These are phyloP conservation scores for Xenotilapia flavipinnis DNA, from an alignment of 2,113 vertebrate genomes.

Conservation along the genomic window DNA sequence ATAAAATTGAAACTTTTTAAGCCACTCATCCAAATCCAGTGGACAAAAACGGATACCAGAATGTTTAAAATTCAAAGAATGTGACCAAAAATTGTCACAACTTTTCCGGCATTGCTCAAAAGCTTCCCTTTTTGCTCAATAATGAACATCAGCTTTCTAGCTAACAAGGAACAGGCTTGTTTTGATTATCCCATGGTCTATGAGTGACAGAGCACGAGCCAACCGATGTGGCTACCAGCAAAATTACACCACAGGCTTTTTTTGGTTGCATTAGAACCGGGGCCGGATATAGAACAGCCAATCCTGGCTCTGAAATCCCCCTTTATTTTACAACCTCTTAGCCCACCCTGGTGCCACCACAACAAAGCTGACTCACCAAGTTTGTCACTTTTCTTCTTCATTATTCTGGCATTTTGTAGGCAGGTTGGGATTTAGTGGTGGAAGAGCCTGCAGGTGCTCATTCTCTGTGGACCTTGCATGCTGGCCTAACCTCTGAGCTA, in stretches of 20 bases:
- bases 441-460: neutral
- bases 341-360: neutral
- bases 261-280: conserved; percentile 38
- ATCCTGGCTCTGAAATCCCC: conserved; percentile 46
- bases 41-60: neutral
- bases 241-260: conserved; percentile 40
- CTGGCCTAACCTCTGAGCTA: conserved; percentile 33
- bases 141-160: conserved; percentile 20
- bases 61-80: conserved; percentile 7
- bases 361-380: neutral
- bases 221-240: conserved; percentile 25
- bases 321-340: conserved; percentile 33
- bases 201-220: conserved; percentile 27
- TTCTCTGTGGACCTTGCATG: neutral
- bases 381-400: neutral
- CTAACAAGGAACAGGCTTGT: conserved; percentile 42
- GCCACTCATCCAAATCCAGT: neutral
- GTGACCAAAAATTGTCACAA: neutral
- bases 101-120: neutral
- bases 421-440: neutral
- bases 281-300: conserved; percentile 50
- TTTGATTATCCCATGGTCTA: conserved; percentile 45
- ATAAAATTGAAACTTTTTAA: conserved; percentile 4
- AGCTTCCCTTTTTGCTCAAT: neutral
- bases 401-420: neutral